A percentile compares a stretch with the other conserved stretches of the same genome.
phyloP scores from a whole-genome alignment of 2,113 vertebrate species.

The Dipodomys merriami region DNA sequence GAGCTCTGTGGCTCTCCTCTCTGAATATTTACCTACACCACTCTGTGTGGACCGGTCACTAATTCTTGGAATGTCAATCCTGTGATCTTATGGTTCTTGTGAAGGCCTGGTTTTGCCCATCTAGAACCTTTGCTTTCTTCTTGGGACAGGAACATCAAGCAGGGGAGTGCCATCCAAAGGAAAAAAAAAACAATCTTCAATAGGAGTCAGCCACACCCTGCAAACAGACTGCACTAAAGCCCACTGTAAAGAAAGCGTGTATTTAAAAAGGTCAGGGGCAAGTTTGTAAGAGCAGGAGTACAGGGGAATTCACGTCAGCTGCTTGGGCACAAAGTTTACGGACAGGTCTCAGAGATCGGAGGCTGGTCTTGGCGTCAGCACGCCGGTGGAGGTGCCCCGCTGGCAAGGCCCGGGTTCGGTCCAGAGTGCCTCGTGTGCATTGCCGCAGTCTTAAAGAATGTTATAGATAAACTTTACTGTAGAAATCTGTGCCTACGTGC shows the following conservation, averaged over 20 bases:
- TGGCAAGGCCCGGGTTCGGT: background rate
- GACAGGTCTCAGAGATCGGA: background rate
- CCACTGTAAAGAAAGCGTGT: constrained; percentile 1
- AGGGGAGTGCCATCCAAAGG: background rate
- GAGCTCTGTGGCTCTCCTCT: background rate
- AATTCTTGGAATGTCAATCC: background rate
- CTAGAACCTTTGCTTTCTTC: background rate
- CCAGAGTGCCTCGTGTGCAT: background rate
- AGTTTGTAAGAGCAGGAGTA: background rate
- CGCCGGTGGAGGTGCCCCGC: too few relatives aligned
- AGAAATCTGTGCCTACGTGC: constrained; percentile 25
- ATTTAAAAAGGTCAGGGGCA: constrained; percentile 23
- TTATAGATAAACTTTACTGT: constrained; percentile 44
- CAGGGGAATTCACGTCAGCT: background rate
- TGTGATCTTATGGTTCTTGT: background rate
- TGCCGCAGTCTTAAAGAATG: constrained; percentile 32
- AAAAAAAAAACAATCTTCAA: background rate
- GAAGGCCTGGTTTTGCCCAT: background rate
- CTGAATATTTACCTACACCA: background rate
- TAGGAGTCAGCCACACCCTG: background rate
- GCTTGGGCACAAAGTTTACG: background rate
- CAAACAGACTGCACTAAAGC: background rate
- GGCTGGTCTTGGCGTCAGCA: background rate
- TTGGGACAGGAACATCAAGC: background rate
- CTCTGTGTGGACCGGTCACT: background rate